These are phyloP conservation scores for Rhinoraja longicauda DNA, from an alignment of 2,797 vertebrate species.

Conservation along the genomic window DNA sequence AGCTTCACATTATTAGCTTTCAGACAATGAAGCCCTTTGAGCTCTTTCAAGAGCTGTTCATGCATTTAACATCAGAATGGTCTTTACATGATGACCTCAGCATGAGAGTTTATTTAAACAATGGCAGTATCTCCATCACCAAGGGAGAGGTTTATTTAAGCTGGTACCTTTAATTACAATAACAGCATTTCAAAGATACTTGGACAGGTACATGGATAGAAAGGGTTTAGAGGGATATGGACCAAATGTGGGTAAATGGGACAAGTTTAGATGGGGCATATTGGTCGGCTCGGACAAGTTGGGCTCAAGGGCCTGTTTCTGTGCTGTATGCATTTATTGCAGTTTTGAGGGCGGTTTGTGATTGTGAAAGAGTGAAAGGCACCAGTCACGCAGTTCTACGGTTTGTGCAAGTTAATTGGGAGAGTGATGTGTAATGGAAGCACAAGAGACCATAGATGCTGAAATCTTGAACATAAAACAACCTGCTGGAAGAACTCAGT, in stretches of 20 bases:
- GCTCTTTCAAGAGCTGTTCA: not conserved
- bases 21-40: not conserved
- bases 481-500: no score
- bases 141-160: not conserved
- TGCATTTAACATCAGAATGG: not conserved
- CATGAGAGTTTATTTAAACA: not conserved
- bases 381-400: not conserved
- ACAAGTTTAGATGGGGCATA: no score
- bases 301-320: no score
- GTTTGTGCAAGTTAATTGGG: not conserved
- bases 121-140: not conserved
- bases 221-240: no score
- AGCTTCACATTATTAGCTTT: not conserved
- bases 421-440: not conserved
- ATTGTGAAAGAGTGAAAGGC: not conserved
- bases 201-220: no score
- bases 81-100: not conserved
- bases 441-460: no score
- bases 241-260: no score
- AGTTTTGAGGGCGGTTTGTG: not conserved
- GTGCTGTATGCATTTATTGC: no score
- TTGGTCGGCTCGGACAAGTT: no score
- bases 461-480: no score
- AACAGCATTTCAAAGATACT: no score
- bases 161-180: not conserved